Percentiles rank a stretch among this genome's conserved stretches.
These are phyloP conservation scores for Goniozus legneri DNA, from an alignment of 1,140 invertebrate species.

Conservation along the genomic window DNA sequence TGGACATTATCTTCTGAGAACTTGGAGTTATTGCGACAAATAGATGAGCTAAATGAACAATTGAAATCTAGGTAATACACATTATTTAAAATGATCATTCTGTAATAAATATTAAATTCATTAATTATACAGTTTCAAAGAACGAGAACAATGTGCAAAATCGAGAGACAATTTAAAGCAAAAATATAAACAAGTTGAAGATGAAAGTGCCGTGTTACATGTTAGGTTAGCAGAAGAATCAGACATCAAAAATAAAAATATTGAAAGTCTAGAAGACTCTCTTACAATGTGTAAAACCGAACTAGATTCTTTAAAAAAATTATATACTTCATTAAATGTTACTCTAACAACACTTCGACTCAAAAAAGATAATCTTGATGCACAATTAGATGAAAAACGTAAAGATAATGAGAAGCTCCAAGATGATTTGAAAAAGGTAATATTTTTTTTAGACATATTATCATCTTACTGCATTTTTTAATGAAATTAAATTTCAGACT, in stretches of 20 bases:
- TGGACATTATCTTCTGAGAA: constrained; percentile 54
- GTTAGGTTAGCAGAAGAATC: constrained; percentile 37
- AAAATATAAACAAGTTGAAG: constrained; percentile 32
- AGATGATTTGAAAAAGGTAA: constrained; percentile 39
- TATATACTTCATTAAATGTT: constrained; percentile 40
- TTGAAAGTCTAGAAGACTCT: constrained; percentile 34
- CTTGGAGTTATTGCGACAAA: constrained; percentile 48
- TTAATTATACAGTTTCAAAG: constrained; percentile 37
- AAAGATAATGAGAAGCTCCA: constrained; percentile 43
- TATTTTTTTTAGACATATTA: not conserved
- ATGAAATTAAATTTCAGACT: constrained; percentile 26
- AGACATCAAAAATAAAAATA: constrained; percentile 31
- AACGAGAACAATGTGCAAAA: constrained; percentile 47
- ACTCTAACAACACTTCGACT: constrained; percentile 44
- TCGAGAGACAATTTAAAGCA: constrained; percentile 30
- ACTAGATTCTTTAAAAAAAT: constrained; percentile 45
- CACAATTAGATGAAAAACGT: constrained; percentile 33
- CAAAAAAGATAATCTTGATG: constrained; percentile 42
- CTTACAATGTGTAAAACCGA: constrained; percentile 42
- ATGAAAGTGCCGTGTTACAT: constrained; percentile 34
- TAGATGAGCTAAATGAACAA: constrained; percentile 52
- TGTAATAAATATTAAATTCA: not conserved
- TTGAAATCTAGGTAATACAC: constrained; percentile 50
- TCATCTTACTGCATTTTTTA: not conserved
- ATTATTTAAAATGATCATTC: not conserved